Base-by-base conservation (phyloP, 2,797 vertebrate genomes). In the Kryptopterus vitreolus region DNA sequence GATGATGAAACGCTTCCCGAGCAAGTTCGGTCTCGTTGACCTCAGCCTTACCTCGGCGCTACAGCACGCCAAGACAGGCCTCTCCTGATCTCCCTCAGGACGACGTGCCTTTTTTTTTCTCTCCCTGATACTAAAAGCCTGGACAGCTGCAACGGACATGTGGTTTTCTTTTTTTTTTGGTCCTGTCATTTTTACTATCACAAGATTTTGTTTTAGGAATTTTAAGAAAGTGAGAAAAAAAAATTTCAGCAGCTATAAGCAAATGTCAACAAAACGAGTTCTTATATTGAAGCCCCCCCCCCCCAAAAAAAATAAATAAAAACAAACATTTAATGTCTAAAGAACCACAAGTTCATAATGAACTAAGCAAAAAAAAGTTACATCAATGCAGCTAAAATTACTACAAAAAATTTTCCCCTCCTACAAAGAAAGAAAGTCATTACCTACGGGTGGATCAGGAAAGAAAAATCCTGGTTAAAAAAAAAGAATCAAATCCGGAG, bases 381-480 rank as follows among this genome's bases (percentile, higher is more conserved):
- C 7, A 22, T 68, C n/a, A n/a, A 46, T 20, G 29, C 12, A 55
- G 3, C 15, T 57, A n/a, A 18, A 69, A 38, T 4, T 58, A n/a
- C 20, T 53, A 20, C 29, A 33, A n/a, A 48, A 24, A 38, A 58
- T 29, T 7, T 9, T 9, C 18, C 4, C 5, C 9, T 59, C 58
- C 48, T 43, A n/a, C n/a, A 38, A 38, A 58, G 33, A 74, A 74
- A 24, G 9, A 52, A 46, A 46, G 33, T 69, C 4, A 65, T 38
- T 7, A 81, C 81, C 20, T 83, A 84, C 82, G 35, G n/a, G n/a
- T n/a, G n/a, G n/a, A 43, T 78, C 31, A 59, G 16, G 11, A 48
- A 58, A 16, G 29, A 38, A 29, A 72, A 57, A 57, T 77, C 46
- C 59, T 72, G 4, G 72, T 81, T 35, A 73, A 33, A 65, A 3